Evolutionary conservation across 2,113 vertebrate species (phyloP), one percentile per base, ranked within the genome.

Genomic region (Carettochelys insculpta): DNA sequence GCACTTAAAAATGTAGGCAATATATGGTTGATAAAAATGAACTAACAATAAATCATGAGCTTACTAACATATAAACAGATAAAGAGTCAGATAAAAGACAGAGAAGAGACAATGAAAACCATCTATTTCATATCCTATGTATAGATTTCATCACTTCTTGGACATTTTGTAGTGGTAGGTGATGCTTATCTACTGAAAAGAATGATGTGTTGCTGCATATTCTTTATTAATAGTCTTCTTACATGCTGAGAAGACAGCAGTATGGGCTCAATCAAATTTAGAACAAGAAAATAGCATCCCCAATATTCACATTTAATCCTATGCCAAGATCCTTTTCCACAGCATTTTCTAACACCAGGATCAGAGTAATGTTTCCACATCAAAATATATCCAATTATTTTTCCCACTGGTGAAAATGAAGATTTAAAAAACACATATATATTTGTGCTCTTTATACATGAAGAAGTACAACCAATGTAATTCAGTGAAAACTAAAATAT

Each of bases 401-500:
- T 68, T 92, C 90, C 7, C 52, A 22, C 5, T n/a, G 27, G 81
- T 81, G 92, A 22, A 92, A 45, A 45, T 68, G 19, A 34, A 95
- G 91, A 65, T 20, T 41, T 61, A 78, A 76, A 16, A 54, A n/a
- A n/a, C n/a, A n/a, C n/a, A n/a, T n/a, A 80, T 52, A 17, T 65
- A 3, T 29, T 89, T 82, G 75, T 92, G 61, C 16, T 90, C 11
- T 47, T 53, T 89, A 43, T 31, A 51, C 27, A 14, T 51, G 65
- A 85, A 83, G 80, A 90, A 43, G 1, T 77, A 68, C 5, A 79
- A 79, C 20, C 92, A 82, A 77, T 48, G 38, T 11, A 77, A 94
- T 51, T 84, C n/a, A 78, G 48, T 86, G 6, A 34, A 92, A 87
- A 82, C 48, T 89, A 92, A 96, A 92, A 80, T 76, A 43, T 56